Conservation (phyloP, 2,797 vertebrate genomes). For the Pyrocephalus nanus region DNA sequence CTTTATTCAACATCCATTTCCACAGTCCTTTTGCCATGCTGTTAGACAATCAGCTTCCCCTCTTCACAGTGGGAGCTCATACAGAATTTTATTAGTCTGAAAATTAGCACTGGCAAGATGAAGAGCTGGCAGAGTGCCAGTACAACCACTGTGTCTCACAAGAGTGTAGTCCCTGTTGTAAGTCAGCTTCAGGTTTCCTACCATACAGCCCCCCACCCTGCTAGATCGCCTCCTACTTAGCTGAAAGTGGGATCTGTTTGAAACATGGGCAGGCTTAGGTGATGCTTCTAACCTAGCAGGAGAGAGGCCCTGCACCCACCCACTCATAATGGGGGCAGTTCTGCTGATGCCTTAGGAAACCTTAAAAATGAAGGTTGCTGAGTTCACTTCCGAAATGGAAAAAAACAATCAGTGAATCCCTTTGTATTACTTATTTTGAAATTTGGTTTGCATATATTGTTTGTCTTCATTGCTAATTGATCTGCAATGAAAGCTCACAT, state of each 20-base stretch:
- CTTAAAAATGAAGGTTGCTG: neutral
- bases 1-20: neutral
- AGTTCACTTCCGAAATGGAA: neutral
- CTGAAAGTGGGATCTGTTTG: neutral
- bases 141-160: neutral
- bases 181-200: neutral
- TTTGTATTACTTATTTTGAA: neutral
- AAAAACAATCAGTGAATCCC: neutral
- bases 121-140: neutral
- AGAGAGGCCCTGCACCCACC: neutral
- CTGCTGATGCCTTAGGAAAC: neutral
- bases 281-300: neutral
- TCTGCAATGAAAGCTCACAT: neutral
- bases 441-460: neutral
- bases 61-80: neutral
- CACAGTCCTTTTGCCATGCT: neutral
- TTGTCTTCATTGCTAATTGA: neutral
- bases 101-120: neutral
- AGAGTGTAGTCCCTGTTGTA: accelerated
- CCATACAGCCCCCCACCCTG: accelerated
- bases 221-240: neutral
- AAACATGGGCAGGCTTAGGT: neutral
- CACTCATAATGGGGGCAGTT: accelerated
- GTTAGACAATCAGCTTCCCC: neutral
- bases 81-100: neutral